Evolutionary conservation across 92 coral and sea anemone species (phyloP).

Genomic region (Parazoanthus darwini): DNA sequence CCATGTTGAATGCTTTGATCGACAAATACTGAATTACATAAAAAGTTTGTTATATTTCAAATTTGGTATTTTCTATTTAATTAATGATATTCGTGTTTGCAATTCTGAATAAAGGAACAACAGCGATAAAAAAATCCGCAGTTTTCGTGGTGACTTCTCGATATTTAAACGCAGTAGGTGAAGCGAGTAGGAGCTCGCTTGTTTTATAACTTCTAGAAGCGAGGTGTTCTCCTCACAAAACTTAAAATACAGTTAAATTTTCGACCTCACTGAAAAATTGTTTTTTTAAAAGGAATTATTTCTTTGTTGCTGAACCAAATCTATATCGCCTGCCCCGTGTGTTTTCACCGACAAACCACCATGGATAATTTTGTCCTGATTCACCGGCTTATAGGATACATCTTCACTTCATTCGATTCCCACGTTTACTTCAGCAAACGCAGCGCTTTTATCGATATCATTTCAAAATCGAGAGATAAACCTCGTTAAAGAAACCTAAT

Average conservation of each 20-base stretch:
- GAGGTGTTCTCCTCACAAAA: not conserved
- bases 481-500: conserved; percentile 18
- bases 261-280: not conserved
- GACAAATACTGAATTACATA: not conserved
- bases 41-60: conserved; percentile 17
- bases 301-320: not conserved
- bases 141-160: not conserved
- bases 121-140: not conserved
- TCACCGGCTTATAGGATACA: not conserved
- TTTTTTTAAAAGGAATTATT: not conserved
- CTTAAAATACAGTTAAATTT: not conserved
- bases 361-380: not conserved
- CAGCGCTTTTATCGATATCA: not conserved
- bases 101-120: not conserved
- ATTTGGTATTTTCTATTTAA: conserved; percentile 9
- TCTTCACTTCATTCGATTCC: not conserved
- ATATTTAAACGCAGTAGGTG: not conserved
- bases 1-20: not conserved
- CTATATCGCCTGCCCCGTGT: not conserved
- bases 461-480: conserved; percentile 12
- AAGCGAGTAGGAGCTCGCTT: not conserved
- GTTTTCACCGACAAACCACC: not conserved
- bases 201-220: not conserved
- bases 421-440: not conserved
- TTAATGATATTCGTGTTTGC: not conserved